These are phyloP conservation scores for Diploscapter pachys DNA, from an alignment of 1,140 invertebrate genomes.

Conservation along the genomic window DNA sequence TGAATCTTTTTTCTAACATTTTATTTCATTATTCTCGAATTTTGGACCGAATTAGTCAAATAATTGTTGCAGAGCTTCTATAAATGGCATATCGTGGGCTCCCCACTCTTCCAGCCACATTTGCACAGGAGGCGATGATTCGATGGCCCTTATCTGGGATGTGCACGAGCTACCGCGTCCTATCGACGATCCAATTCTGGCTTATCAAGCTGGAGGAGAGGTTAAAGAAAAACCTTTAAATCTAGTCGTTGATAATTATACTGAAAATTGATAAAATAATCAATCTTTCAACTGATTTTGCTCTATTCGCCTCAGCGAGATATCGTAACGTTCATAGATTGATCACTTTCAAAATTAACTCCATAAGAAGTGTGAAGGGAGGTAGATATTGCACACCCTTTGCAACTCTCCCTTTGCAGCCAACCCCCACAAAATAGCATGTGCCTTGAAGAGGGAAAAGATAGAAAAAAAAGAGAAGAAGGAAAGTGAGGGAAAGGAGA, in stretches of 20 bases:
- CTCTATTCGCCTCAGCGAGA: background rate
- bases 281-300: slow-evolving; percentile 29
- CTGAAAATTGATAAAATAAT: background rate
- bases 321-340: slow-evolving; percentile 21
- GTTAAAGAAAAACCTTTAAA: slow-evolving; percentile 34
- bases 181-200: slow-evolving; percentile 76
- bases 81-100: slow-evolving; percentile 99
- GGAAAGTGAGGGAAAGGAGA: too few relatives aligned
- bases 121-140: slow-evolving; percentile 73
- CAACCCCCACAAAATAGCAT: too few relatives aligned
- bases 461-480: too few relatives aligned
- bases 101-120: slow-evolving; percentile 77
- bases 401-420: too few relatives aligned
- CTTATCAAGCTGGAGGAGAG: slow-evolving; percentile 95
- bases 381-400: too few relatives aligned
- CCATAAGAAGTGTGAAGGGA: too few relatives aligned
- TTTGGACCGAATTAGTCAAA: background rate
- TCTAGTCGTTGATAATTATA: slow-evolving; percentile 19
- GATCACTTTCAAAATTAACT: slow-evolving; percentile 18
- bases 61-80: slow-evolving; percentile 55
- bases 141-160: slow-evolving; percentile 99
- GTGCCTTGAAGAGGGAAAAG: too few relatives aligned
- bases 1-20: too few relatives aligned
- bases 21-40: too few relatives aligned
- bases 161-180: slow-evolving; percentile 65